Percentiles rank a stretch among this genome's conserved stretches.
Conservation (phyloP, 2,113 vertebrate species). For the Elephantulus edwardii region DNA sequence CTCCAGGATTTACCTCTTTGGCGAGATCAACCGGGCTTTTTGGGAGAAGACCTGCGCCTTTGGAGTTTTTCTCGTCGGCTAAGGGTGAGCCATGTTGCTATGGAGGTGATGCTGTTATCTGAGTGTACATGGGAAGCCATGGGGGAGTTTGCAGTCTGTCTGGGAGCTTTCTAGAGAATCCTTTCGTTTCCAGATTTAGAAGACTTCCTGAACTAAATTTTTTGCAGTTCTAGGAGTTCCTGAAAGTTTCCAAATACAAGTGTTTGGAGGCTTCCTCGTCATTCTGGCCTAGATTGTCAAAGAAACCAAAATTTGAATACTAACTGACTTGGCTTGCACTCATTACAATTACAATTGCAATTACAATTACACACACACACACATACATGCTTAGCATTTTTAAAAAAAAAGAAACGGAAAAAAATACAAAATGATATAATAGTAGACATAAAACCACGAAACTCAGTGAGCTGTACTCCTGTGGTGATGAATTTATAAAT, state of each 20-base stretch:
- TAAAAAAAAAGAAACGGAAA: neutral
- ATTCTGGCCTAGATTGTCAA: neutral
- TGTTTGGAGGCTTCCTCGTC: neutral
- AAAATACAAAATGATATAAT: neutral
- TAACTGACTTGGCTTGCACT: neutral
- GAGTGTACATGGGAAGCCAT: neutral
- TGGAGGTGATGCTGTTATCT: neutral
- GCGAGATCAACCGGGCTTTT: conserved; percentile 28
- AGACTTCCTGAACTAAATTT: neutral
- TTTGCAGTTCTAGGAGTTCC: neutral
- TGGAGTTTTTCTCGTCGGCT: conserved; percentile 21
- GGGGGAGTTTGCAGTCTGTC: neutral
- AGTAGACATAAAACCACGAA: neutral
- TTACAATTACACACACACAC: too few relatives aligned
- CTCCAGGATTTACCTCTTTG: neutral
- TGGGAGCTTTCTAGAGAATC: neutral
- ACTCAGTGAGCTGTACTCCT: neutral
- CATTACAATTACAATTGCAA: neutral
- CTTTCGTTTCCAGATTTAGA: neutral
- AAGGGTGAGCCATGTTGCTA: neutral
- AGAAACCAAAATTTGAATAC: conserved; percentile 1
- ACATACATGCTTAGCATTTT: neutral
- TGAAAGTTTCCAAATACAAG: neutral
- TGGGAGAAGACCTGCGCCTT: conserved; percentile 16
- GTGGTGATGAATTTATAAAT: neutral